A percentile compares a stretch with the other conserved stretches of the same genome.
These are phyloP conservation scores for Holothuria leucospilota DNA, from an alignment of 53 echinoderm and acorn worm genomes.

Conservation along the genomic window DNA sequence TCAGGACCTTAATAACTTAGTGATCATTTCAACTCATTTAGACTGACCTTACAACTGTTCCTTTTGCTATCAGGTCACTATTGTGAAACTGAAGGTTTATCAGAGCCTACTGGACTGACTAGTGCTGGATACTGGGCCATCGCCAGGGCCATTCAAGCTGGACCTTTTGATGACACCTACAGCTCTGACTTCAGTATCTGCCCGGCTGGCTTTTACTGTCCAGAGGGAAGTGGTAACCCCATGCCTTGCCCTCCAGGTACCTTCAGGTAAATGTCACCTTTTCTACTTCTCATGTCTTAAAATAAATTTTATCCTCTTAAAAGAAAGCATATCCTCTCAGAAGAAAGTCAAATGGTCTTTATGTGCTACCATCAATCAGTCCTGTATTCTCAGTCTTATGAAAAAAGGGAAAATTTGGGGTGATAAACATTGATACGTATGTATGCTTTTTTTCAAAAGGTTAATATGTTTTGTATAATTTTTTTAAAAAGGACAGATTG, in stretches of 20 bases:
- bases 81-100: constrained; percentile 80
- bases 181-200: constrained; percentile 82
- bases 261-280: constrained; percentile 69
- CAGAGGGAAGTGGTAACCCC: constrained; percentile 80
- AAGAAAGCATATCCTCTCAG: too few relatives aligned
- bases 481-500: too few relatives aligned
- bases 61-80: constrained; percentile 71
- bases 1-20: not conserved
- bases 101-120: constrained; percentile 75
- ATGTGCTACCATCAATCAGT: too few relatives aligned
- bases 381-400: too few relatives aligned
- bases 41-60: not conserved
- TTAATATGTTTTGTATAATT: too few relatives aligned
- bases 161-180: constrained; percentile 89
- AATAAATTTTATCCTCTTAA: too few relatives aligned
- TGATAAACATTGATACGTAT: too few relatives aligned
- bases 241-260: constrained; percentile 86
- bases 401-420: too few relatives aligned
- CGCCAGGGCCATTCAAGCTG: constrained; percentile 73
- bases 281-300: too few relatives aligned
- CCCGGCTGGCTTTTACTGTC: constrained; percentile 84
- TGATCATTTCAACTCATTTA: not conserved
- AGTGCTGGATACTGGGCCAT: constrained; percentile 87
- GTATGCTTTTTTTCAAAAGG: too few relatives aligned
- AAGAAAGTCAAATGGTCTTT: too few relatives aligned